These are phyloP conservation scores for Engystomops pustulosus DNA, from an alignment of 2,113 vertebrate genomes.

Conservation along the genomic window DNA sequence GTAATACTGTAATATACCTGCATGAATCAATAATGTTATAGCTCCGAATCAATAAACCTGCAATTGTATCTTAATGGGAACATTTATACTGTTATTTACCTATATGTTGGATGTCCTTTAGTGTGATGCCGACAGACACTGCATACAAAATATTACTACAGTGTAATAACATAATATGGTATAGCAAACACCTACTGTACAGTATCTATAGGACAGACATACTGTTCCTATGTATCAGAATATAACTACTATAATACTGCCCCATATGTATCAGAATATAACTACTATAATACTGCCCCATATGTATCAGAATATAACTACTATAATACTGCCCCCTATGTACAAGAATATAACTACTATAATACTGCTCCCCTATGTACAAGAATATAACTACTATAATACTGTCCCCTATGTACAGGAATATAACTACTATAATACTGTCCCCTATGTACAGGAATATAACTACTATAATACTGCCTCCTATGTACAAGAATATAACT, in stretches of 20 bases:
- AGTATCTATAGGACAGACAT: not conserved
- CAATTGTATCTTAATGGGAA: slow-evolving; percentile 1
- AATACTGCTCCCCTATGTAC: not conserved
- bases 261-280: not conserved
- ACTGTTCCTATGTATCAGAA: not conserved
- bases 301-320: too few species aligned
- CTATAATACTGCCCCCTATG: not conserved
- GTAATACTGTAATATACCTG: slow-evolving; percentile 18
- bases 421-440: slow-evolving; percentile 4
- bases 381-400: slow-evolving; percentile 20
- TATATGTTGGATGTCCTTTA: not conserved
- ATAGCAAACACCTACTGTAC: not conserved
- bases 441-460: too few species aligned
- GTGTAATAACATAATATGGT: not conserved
- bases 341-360: slow-evolving; percentile 21
- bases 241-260: slow-evolving; percentile 1
- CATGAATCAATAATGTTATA: slow-evolving; percentile 35
- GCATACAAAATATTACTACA: not conserved
- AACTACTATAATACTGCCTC: too few species aligned
- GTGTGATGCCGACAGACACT: not conserved
- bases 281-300: not conserved
- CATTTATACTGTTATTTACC: slow-evolving; percentile 43
- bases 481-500: too few species aligned
- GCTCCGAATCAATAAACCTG: slow-evolving; percentile 26
- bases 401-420: not conserved